These are phyloP conservation scores for Liodrosophila aerea DNA, from an alignment of 2,888 invertebrate species.

Conservation along the genomic window DNA sequence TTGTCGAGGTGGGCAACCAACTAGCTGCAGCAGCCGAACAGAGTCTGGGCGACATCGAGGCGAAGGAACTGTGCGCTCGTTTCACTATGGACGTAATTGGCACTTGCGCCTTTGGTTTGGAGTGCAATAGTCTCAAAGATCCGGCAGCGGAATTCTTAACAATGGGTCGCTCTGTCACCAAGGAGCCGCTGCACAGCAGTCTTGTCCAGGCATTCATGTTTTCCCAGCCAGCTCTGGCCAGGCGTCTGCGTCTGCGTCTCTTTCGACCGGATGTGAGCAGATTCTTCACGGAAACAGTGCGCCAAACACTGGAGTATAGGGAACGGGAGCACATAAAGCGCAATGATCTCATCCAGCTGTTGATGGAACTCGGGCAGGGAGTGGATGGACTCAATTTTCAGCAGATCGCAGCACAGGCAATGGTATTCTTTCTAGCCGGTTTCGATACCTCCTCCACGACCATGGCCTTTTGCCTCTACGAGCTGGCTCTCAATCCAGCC, in stretches of 20 bases:
- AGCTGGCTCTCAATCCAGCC: conserved; percentile 83
- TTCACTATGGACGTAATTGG: conserved; percentile 84
- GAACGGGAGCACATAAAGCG: conserved; percentile 75
- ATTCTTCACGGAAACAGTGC: conserved; percentile 80
- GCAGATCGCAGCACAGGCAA: conserved; percentile 84
- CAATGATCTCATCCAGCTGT: conserved; percentile 83
- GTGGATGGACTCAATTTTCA: conserved; percentile 73
- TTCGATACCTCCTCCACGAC: conserved; percentile 84
- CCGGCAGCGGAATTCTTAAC: conserved; percentile 79
- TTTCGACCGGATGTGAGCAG: conserved; percentile 55
- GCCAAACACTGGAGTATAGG: conserved; percentile 79
- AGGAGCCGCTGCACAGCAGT: conserved; percentile 21
- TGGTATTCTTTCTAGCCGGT: conserved; percentile 84
- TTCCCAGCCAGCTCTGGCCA: conserved; percentile 48
- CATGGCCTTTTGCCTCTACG: conserved; percentile 83
- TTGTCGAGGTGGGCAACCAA: conserved; percentile 57
- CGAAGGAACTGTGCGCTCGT: conserved; percentile 82
- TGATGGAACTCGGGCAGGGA: conserved; percentile 28
- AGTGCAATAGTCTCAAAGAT: conserved; percentile 82
- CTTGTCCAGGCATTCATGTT: conserved; percentile 50
- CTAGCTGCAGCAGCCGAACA: conserved; percentile 16
- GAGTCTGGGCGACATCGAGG: conserved; percentile 75
- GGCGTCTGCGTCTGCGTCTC: conserved; percentile 46
- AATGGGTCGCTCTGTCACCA: conserved; percentile 57
- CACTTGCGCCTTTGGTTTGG: conserved; percentile 83